Evolutionary conservation across 2,888 invertebrate species (phyloP), one percentile per base, ranked within the genome.

Genomic region (Lasioglossum marginatum): DNA sequence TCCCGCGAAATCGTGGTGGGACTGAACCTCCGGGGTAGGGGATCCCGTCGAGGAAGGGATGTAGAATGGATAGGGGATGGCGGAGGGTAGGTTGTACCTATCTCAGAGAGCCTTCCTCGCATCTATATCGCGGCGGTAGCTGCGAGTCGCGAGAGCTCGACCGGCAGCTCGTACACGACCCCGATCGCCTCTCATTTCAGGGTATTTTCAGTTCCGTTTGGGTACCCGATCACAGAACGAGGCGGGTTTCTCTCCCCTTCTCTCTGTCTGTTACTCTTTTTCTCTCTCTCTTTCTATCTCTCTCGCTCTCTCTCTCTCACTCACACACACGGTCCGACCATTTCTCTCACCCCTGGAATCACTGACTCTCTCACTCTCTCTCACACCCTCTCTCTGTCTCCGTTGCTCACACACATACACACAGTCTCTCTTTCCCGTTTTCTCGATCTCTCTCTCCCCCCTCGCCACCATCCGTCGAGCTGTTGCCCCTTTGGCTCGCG

Each of bases 51-150:
- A 31, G 81, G 85, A 68, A 79, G 87, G 87, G 90, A 82, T 84
- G 82, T 88, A 57, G 85, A 82, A 81, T 43, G 79, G 63, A 31
- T 60, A 75, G 86, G 81, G 81, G 77, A 71, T 82, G 83, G 85
- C 48, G 81, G 89, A 84, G 86, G 80, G 89, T 79, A 86, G 89
- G 87, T 87, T 85, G 86, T 87, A 85, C 86, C 82, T 79, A 76
- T 83, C 79, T 87, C 75, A 81, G 87, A 82, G 85, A 82, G 86
- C 80, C 82, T 87, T 88, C 81, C 88, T 91, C 91, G 89, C 83
- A 82, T 74, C 87, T 92, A 90, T 93, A 92, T 91, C 93, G 93
- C 92, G 92, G 93, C 93, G 93, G 93, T 93, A 92, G 93, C 93
- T 92, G 92, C 93, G 91, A 92, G 90, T 93, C 89, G 92, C 90